These are phyloP conservation scores for Hirudo medicinalis DNA, from an alignment of 1,140 invertebrate species.

Conservation along the genomic window DNA sequence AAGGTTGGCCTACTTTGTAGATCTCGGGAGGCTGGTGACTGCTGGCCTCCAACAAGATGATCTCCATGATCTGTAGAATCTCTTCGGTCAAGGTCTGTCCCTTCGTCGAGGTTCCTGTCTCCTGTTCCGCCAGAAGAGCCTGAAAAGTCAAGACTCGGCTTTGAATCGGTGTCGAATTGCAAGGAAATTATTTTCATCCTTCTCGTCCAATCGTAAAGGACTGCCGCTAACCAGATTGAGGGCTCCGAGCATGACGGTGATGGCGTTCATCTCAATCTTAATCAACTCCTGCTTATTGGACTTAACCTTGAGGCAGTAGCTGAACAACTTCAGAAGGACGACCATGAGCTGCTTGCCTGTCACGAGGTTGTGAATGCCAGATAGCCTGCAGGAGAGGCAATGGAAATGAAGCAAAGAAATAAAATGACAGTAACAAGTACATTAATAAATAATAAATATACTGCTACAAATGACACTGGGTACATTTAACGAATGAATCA, in stretches of 20 bases:
- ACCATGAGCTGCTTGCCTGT: conserved; percentile 63
- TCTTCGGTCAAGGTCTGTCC: conserved; percentile 60
- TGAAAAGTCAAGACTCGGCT: conserved; percentile 19
- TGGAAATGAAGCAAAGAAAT: background rate
- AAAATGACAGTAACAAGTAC: no score
- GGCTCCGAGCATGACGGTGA: conserved; percentile 41
- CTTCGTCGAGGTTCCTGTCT: conserved; percentile 39
- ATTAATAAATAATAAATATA: no score
- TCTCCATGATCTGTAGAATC: conserved; percentile 66
- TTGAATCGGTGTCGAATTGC: background rate
- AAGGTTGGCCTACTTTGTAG: conserved; percentile 30
- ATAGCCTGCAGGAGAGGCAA: conserved; percentile 44
- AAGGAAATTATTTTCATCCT: background rate
- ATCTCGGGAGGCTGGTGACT: conserved; percentile 50
- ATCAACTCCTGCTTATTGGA: conserved; percentile 44
- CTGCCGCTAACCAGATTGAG: conserved; percentile 34
- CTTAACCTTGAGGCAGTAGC: conserved; percentile 61
- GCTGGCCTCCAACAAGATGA: conserved; percentile 71
- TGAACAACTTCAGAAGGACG: conserved; percentile 69
- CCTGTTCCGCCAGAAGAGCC: conserved; percentile 39
- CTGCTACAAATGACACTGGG: background rate
- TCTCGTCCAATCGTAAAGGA: background rate
- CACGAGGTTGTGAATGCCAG: conserved; percentile 54
- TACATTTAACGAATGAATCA: conserved; percentile 12
- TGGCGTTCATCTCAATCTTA: conserved; percentile 38